Evolutionary conservation across 2,113 vertebrate genomes (phyloP).

Genomic region (Ptilorrhoa leucosticta): DNA sequence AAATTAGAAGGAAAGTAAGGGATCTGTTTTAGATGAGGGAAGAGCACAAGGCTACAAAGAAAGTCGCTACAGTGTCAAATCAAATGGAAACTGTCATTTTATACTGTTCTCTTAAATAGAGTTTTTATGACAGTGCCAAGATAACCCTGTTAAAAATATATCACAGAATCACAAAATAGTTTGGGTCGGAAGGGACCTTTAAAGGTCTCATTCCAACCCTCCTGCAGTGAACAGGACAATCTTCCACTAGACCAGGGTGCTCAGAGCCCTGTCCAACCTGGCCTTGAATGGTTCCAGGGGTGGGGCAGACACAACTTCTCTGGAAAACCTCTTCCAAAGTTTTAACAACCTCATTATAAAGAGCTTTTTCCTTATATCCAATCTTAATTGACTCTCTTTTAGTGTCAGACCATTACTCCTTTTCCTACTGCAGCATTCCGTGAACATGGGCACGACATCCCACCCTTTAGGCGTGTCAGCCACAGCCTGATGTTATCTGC

Average conservation of each 20-base stretch:
- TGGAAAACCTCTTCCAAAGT: not conserved
- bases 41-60: not conserved
- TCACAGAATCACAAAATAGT: not conserved
- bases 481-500: not conserved
- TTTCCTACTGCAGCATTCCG: not conserved
- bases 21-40: not conserved
- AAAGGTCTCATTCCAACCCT: not conserved
- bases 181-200: not conserved
- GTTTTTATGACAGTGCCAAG: not conserved
- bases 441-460: not conserved
- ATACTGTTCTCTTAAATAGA: not conserved
- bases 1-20: not conserved
- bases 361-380: not conserved
- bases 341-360: too few species aligned
- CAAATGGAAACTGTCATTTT: not conserved
- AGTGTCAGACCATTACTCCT: not conserved
- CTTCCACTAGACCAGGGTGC: not conserved
- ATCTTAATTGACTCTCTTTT: too few species aligned
- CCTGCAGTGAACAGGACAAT: not conserved
- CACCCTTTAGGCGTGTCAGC: not conserved
- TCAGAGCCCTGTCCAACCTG: not conserved
- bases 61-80: not conserved
- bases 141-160: not conserved
- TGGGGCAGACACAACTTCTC: not conserved
- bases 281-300: accelerated